Percentiles rank a stretch among this genome's conserved stretches.
phyloP scores from a whole-genome alignment of 2,888 invertebrate genomes.

The Dusona sp. region DNA sequence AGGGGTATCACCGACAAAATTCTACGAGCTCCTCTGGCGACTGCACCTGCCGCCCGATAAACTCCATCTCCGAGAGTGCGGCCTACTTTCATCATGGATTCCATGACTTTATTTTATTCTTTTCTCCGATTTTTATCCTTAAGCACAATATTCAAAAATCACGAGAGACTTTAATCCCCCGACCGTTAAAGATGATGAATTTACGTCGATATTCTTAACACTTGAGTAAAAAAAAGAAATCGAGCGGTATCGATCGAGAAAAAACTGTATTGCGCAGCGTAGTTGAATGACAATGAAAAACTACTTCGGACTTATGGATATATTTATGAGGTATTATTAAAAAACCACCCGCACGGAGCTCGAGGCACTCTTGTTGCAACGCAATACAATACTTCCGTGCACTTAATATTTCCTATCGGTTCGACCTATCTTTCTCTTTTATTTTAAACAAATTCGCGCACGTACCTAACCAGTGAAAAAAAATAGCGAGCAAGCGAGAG shows the following conservation, averaged over 20 bases:
- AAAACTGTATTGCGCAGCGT: slow-evolving; percentile 4
- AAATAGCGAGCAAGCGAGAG: slow-evolving; percentile 54
- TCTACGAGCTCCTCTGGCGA: slow-evolving; percentile 80
- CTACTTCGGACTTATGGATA: neutral
- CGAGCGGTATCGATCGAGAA: slow-evolving; percentile 8
- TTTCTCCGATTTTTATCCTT: neutral
- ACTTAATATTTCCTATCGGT: slow-evolving; percentile 42
- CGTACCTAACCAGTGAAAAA: slow-evolving; percentile 43
- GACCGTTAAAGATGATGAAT: neutral
- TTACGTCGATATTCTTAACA: neutral
- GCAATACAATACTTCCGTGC: slow-evolving; percentile 57
- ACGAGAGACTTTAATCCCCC: neutral
- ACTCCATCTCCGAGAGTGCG: slow-evolving; percentile 80
- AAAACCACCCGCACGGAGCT: slow-evolving; percentile 33
- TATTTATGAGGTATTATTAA: neutral
- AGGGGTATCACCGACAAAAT: slow-evolving; percentile 81
- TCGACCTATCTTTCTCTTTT: slow-evolving; percentile 33
- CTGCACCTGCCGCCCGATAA: slow-evolving; percentile 79
- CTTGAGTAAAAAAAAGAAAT: neutral
- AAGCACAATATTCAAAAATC: neutral
- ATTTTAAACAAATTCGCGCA: slow-evolving; percentile 55
- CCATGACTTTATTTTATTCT: slow-evolving; percentile 74
- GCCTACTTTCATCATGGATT: slow-evolving; percentile 81
- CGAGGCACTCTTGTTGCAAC: slow-evolving; percentile 30
- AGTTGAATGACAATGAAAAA: slow-evolving; percentile 1